Percentiles rank a stretch among this genome's conserved stretches.
Evolutionary conservation across 1,140 invertebrate species (phyloP).

Genomic region (Berghia stephanieae): DNA sequence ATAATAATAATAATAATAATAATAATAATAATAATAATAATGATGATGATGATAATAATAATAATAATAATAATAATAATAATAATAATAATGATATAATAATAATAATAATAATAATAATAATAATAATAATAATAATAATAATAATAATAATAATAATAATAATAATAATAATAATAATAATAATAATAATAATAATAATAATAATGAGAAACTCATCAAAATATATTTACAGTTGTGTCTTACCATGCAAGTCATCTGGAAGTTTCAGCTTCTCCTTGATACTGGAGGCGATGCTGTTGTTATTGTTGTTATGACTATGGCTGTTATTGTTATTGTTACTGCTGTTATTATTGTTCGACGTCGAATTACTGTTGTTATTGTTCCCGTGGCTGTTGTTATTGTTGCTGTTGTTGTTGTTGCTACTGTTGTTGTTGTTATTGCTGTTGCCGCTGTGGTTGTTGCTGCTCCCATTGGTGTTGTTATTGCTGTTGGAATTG

Average conservation of each 20-base stretch:
- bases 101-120: too few relatives aligned
- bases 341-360: constrained; percentile 2
- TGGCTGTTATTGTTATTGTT: constrained; percentile 27
- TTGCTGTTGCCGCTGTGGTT: constrained; percentile 35
- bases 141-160: too few relatives aligned
- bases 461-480: constrained; percentile 30
- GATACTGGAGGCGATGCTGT: constrained; percentile 28
- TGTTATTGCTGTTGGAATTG: constrained; percentile 27
- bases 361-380: constrained; percentile 16
- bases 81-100: too few relatives aligned
- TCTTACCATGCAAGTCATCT: constrained; percentile 36
- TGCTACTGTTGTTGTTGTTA: constrained; percentile 33
- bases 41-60: too few relatives aligned
- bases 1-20: too few relatives aligned
- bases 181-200: too few relatives aligned
- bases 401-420: constrained; percentile 27
- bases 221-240: too few relatives aligned
- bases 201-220: too few relatives aligned
- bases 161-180: too few relatives aligned
- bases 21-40: too few relatives aligned
- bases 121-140: too few relatives aligned
- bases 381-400: constrained; percentile 28
- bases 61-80: too few relatives aligned
- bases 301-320: constrained; percentile 32
- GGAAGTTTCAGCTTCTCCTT: constrained; percentile 39